Conservation (phyloP, 1,140 invertebrate species). For the Leptinotarsa texana region DNA sequence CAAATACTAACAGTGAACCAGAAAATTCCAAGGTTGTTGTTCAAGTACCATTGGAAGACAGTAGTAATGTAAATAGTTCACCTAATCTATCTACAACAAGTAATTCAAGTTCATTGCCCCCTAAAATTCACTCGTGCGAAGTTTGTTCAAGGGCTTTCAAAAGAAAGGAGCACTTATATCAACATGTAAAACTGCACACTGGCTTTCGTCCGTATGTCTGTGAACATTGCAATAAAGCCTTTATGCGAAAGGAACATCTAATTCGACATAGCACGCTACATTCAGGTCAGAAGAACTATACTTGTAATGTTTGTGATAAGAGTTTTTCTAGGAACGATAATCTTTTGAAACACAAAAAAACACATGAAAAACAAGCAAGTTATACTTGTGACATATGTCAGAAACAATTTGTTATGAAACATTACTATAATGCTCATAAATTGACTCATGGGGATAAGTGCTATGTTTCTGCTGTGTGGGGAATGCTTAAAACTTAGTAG, state of each 20-base stretch:
- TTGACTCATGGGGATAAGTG: constrained; percentile 39
- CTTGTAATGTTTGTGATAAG: constrained; percentile 77
- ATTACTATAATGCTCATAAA: constrained; percentile 68
- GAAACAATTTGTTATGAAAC: constrained; percentile 72
- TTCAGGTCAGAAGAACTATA: constrained; percentile 73
- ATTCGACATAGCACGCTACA: constrained; percentile 74
- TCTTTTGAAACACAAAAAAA: constrained; percentile 71
- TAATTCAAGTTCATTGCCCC: background rate
- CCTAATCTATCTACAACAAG: background rate
- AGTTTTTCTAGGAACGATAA: constrained; percentile 78
- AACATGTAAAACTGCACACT: constrained; percentile 68
- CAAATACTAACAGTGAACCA: constrained; percentile 16
- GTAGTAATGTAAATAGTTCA: constrained; percentile 15
- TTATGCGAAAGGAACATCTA: constrained; percentile 73
- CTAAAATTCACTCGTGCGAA: constrained; percentile 57
- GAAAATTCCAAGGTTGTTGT: constrained; percentile 5
- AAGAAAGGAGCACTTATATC: constrained; percentile 64
- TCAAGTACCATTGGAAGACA: constrained; percentile 6
- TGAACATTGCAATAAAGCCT: constrained; percentile 68
- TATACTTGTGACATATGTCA: constrained; percentile 74
- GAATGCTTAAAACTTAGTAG: constrained; percentile 17
- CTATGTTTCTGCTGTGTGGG: constrained; percentile 19
- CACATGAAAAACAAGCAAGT: constrained; percentile 68
- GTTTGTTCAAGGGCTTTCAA: constrained; percentile 65
- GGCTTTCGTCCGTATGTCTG: constrained; percentile 72